phyloP scores from a whole-genome alignment of 2,888 invertebrate species.

The Agrilus mali region DNA sequence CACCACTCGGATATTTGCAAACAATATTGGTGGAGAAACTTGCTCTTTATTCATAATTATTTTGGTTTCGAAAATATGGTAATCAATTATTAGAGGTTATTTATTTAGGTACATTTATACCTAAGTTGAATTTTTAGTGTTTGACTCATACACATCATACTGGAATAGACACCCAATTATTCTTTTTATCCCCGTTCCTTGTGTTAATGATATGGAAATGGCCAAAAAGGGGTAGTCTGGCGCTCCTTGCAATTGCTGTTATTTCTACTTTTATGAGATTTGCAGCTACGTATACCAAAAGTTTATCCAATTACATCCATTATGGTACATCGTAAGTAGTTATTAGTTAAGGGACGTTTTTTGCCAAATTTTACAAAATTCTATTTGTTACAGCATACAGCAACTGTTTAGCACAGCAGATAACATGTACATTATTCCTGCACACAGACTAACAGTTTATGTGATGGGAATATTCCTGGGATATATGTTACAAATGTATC shows the following conservation, averaged over 20 bases:
- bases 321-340: conserved; percentile 54
- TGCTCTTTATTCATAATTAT: conserved; percentile 59
- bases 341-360: background rate
- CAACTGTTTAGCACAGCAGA: conserved; percentile 56
- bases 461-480: conserved; percentile 54
- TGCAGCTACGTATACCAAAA: conserved; percentile 45
- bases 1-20: conserved; percentile 57
- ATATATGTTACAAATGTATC: conserved; percentile 39
- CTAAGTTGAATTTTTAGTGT: conserved; percentile 39
- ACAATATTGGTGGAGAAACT: conserved; percentile 56
- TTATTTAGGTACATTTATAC: background rate
- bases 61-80: conserved; percentile 62
- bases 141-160: conserved; percentile 59
- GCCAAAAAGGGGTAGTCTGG: conserved; percentile 40
- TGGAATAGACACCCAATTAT: conserved; percentile 58
- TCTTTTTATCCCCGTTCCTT: conserved; percentile 47
- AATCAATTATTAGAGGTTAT: conserved; percentile 12
- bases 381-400: conserved; percentile 37
- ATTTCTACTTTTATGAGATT: conserved; percentile 48
- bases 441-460: conserved; percentile 53
- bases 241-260: conserved; percentile 36
- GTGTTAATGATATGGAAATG: conserved; percentile 46
- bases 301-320: conserved; percentile 52
- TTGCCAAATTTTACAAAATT: background rate
- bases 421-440: conserved; percentile 53